These are phyloP conservation scores for Daubentonia madagascariensis DNA, from an alignment of 2,113 vertebrate genomes.

Conservation along the genomic window DNA sequence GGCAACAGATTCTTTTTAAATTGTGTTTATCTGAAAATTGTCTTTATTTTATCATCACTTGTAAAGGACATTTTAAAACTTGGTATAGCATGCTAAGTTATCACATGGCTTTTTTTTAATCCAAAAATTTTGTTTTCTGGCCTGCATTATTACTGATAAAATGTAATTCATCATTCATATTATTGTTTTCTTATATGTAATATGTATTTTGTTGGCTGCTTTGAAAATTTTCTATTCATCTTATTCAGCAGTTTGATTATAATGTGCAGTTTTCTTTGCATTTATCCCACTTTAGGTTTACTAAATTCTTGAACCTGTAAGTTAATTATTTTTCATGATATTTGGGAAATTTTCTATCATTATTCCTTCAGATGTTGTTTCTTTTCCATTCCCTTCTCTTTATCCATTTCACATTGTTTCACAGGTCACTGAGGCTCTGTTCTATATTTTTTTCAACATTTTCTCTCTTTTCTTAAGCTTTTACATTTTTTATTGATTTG, in stretches of 20 bases:
- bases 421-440: not conserved
- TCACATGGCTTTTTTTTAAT: not conserved
- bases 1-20: not conserved
- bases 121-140: not conserved
- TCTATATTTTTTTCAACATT: not conserved
- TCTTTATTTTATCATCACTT: not conserved
- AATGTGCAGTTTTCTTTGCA: not conserved
- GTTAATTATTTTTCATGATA: not conserved
- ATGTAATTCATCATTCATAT: not conserved
- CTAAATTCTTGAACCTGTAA: not conserved
- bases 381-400: not conserved
- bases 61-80: not conserved
- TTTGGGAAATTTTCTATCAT: not conserved
- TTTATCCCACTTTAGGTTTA: not conserved
- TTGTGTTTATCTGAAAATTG: not conserved
- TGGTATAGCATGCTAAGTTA: not conserved
- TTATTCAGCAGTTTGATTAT: not conserved
- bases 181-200: not conserved
- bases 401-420: not conserved
- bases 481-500: not conserved
- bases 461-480: not conserved
- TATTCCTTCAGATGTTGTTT: not conserved
- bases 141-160: not conserved
- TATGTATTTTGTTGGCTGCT: not conserved
- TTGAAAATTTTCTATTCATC: not conserved